phyloP scores from a whole-genome alignment of 2,888 invertebrate genomes.

The Melanostoma scalare region DNA sequence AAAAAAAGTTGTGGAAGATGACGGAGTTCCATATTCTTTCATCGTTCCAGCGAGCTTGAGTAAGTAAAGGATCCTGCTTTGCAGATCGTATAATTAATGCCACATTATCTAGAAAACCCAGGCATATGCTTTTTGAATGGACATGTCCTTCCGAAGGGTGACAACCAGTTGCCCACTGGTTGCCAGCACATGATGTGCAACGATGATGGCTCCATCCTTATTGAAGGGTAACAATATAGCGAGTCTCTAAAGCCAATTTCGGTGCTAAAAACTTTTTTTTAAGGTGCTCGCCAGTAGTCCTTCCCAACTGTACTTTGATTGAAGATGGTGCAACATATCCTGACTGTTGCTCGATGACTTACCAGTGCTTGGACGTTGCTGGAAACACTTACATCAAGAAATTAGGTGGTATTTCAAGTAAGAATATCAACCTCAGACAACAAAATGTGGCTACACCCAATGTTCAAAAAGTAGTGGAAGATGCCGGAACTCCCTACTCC shows the following conservation, averaged over 20 bases:
- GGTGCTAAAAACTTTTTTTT: no score
- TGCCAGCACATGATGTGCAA: constrained; percentile 75
- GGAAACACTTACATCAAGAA: no score
- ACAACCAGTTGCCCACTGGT: constrained; percentile 71
- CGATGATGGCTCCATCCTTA: constrained; percentile 75
- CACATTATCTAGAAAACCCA: constrained; percentile 46
- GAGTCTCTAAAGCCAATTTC: no score
- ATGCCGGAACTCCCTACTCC: constrained; percentile 34
- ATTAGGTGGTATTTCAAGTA: background rate
- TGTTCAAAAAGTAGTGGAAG: constrained; percentile 35
- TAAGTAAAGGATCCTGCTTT: constrained; percentile 13
- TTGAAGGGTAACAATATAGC: constrained; percentile 73
- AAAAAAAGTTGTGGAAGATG: constrained; percentile 34
- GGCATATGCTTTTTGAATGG: constrained; percentile 75
- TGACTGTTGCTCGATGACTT: no score
- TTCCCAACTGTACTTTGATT: no score
- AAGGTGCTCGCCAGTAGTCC: no score
- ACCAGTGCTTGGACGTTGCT: no score
- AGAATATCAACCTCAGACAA: background rate
- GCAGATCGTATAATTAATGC: background rate
- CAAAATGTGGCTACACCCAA: background rate
- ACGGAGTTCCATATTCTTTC: constrained; percentile 41
- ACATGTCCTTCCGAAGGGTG: constrained; percentile 72
- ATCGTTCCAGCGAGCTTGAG: constrained; percentile 39
- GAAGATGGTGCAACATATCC: no score